phyloP scores from a whole-genome alignment of 2,888 invertebrate species.

The Hirtodrosophila duncani region DNA sequence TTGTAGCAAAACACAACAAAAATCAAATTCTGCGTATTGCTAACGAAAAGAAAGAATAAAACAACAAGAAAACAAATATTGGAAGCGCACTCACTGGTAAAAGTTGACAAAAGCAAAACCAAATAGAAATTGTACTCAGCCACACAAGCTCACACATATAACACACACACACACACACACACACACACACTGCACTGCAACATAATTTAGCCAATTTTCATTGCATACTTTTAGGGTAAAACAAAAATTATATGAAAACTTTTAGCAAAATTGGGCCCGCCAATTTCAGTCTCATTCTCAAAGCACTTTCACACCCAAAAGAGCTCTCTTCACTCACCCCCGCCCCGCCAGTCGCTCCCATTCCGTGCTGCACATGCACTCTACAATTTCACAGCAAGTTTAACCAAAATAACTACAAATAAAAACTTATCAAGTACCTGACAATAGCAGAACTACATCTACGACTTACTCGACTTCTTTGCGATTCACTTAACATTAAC shows the following conservation, averaged over 20 bases:
- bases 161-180: slow-evolving; percentile 1
- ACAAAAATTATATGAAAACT: slow-evolving; percentile 10
- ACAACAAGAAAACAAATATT: slow-evolving; percentile 29
- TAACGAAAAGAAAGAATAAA: slow-evolving; percentile 42
- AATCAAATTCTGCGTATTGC: slow-evolving; percentile 73
- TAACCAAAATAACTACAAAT: too few species aligned
- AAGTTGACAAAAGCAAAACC: slow-evolving; percentile 36
- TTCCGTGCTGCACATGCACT: slow-evolving; percentile 1
- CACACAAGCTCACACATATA: slow-evolving; percentile 3
- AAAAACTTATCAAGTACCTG: slow-evolving; percentile 68
- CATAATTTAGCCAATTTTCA: slow-evolving; percentile 22
- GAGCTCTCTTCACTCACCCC: background rate
- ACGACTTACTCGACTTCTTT: slow-evolving; percentile 5
- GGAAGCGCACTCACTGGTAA: slow-evolving; percentile 54
- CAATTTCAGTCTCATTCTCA: too few species aligned
- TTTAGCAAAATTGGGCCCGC: too few species aligned
- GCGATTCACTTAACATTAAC: background rate
- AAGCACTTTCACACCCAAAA: background rate
- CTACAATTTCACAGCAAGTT: slow-evolving; percentile 1
- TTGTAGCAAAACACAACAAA: slow-evolving; percentile 74
- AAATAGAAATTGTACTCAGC: slow-evolving; percentile 9
- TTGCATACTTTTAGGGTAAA: slow-evolving; percentile 33
- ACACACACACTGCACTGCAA: slow-evolving; percentile 31
- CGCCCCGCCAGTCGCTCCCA: background rate
- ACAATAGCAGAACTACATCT: slow-evolving; percentile 56